A percentile compares a stretch with the other conserved stretches of the same genome.
phyloP scores from a whole-genome alignment of 2,113 vertebrate species.

The Halcyon senegalensis region DNA sequence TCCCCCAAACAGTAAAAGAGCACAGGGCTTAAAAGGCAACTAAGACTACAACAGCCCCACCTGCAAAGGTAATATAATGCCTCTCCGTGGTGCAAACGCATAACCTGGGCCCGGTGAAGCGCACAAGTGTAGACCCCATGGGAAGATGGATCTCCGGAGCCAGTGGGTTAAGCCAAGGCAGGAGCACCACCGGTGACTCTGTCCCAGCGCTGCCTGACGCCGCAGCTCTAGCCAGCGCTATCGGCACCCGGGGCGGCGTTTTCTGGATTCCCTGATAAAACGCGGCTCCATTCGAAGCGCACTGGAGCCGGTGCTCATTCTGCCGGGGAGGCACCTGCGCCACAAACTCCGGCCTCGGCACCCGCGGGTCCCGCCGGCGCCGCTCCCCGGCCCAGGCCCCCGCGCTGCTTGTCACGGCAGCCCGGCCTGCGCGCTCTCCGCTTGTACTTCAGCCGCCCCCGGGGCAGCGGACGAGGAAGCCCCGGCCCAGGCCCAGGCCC shows the following conservation, averaged over 20 bases:
- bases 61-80: accelerated
- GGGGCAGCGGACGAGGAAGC: too few relatives aligned
- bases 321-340: background rate
- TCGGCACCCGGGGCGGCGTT: accelerated
- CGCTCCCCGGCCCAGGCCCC: background rate
- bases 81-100: accelerated
- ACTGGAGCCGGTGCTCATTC: background rate
- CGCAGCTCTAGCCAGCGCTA: accelerated
- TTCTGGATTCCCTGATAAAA: accelerated
- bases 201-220: accelerated
- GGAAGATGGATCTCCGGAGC: background rate
- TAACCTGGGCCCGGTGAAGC: accelerated
- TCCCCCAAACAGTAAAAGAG: accelerated
- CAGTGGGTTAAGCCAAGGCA: accelerated
- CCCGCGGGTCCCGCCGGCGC: background rate
- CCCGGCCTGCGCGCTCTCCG: too few relatives aligned
- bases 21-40: accelerated
- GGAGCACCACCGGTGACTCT: too few relatives aligned
- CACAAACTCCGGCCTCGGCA: too few relatives aligned
- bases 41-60: accelerated
- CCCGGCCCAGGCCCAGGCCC: too few relatives aligned
- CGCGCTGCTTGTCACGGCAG: background rate
- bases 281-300: accelerated
- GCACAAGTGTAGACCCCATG: accelerated
- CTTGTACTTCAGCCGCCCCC: background rate